A percentile compares a stretch with the other conserved stretches of the same genome.
These are phyloP conservation scores for Stegostoma tigrinum DNA, from an alignment of 2,113 vertebrate species.

Conservation along the genomic window DNA sequence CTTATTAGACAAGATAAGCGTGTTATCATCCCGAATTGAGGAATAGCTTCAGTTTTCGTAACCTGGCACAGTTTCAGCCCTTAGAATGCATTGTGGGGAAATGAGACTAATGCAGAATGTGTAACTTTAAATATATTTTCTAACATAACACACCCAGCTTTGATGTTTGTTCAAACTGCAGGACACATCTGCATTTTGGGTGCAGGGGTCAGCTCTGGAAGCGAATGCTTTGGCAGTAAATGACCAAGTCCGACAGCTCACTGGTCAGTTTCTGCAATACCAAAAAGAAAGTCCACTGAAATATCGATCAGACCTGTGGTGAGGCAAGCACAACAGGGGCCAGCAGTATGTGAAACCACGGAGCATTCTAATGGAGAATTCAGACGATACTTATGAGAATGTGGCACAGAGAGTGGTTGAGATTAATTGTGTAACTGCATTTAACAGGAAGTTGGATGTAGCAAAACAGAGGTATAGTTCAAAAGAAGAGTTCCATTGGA, in stretches of 20 bases:
- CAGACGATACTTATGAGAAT: neutral
- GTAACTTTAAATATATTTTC: neutral
- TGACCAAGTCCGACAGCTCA: conserved; percentile 72
- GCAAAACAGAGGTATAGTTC: too few relatives aligned
- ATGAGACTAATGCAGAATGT: neutral
- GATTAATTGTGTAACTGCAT: neutral
- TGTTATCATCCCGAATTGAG: neutral
- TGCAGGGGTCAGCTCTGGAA: conserved; percentile 50
- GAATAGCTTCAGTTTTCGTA: neutral
- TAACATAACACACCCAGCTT: neutral
- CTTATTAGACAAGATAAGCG: neutral
- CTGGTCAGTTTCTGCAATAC: conserved; percentile 58
- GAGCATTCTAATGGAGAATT: neutral
- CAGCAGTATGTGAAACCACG: neutral
- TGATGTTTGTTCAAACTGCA: neutral
- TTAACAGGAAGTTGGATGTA: neutral
- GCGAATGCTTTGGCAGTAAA: conserved; percentile 71
- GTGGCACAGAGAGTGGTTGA: neutral
- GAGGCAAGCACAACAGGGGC: neutral
- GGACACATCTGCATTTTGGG: neutral
- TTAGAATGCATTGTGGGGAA: neutral
- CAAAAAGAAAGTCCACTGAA: neutral
- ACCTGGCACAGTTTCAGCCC: neutral
- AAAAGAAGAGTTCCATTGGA: too few relatives aligned
- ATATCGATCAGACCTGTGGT: neutral